Conservation (phyloP, 2,797 vertebrate genomes). For the Sebastiscus albofasciatus region DNA sequence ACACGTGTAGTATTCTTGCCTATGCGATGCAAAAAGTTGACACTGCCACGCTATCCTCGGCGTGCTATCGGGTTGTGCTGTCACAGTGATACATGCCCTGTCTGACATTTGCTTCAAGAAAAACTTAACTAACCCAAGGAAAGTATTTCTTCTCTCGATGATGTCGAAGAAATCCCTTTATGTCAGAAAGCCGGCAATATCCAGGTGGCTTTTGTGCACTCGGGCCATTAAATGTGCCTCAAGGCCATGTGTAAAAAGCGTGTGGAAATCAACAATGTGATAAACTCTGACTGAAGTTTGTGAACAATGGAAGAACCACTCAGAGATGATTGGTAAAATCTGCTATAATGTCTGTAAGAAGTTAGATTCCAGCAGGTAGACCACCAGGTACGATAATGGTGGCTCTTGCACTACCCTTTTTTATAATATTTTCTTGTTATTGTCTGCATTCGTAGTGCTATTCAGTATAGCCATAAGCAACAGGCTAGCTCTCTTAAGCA, state of each 20-base stretch:
- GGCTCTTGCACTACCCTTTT: too few species aligned
- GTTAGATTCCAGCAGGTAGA: background rate
- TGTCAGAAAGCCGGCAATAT: background rate
- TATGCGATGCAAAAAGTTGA: too few species aligned
- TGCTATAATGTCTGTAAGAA: background rate
- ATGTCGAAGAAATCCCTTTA: background rate
- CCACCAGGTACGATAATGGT: too few species aligned
- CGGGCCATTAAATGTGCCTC: background rate
- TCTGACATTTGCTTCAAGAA: too few species aligned
- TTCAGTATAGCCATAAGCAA: background rate
- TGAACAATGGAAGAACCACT: background rate
- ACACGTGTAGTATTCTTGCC: too few species aligned
- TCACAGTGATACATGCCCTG: background rate
- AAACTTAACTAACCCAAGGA: accelerated
- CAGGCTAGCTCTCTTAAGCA: background rate
- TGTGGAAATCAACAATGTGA: background rate
- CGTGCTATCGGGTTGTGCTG: too few species aligned
- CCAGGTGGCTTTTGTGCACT: background rate
- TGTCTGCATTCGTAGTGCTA: background rate
- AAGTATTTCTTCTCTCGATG: background rate
- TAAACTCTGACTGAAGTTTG: background rate
- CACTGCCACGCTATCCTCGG: too few species aligned
- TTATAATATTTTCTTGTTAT: background rate
- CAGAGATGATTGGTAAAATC: background rate
- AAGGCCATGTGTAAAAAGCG: background rate